phyloP scores from a whole-genome alignment of 2,797 vertebrate species.

The Acanthiza pusilla region DNA sequence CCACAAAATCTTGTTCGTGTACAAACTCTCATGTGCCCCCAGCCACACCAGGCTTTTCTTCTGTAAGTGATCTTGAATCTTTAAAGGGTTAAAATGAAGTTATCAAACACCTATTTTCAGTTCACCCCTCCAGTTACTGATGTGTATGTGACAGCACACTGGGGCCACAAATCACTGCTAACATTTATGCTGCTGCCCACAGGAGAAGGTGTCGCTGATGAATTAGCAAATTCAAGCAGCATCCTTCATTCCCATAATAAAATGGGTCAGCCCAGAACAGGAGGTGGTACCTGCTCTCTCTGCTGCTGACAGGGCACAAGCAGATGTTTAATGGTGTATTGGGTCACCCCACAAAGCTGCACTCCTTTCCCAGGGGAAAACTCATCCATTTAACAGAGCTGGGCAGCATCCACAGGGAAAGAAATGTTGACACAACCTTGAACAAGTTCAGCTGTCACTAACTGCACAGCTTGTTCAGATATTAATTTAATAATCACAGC shows the following conservation, averaged over 20 bases:
- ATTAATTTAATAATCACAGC: not conserved
- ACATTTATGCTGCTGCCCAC: not conserved
- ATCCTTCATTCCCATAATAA: rapidly evolving
- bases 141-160: rapidly evolving
- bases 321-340: rapidly evolving
- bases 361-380: not conserved
- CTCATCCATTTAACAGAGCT: not conserved
- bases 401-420: not conserved
- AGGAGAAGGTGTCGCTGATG: rapidly evolving
- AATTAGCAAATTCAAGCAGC: not conserved
- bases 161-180: not conserved
- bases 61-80: not conserved
- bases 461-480: not conserved
- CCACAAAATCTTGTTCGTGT: rapidly evolving
- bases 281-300: not conserved
- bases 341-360: not conserved
- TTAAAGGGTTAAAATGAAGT: not conserved
- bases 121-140: too few relatives aligned
- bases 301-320: not conserved
- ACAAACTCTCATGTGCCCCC: rapidly evolving
- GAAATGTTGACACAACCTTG: not conserved
- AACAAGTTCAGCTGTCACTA: not conserved
- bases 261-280: not conserved
- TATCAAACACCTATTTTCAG: not conserved
- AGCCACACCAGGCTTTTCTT: not conserved